Evolutionary conservation across 2,888 invertebrate genomes (phyloP).

Genomic region (Himalopsyche tibetana): DNA sequence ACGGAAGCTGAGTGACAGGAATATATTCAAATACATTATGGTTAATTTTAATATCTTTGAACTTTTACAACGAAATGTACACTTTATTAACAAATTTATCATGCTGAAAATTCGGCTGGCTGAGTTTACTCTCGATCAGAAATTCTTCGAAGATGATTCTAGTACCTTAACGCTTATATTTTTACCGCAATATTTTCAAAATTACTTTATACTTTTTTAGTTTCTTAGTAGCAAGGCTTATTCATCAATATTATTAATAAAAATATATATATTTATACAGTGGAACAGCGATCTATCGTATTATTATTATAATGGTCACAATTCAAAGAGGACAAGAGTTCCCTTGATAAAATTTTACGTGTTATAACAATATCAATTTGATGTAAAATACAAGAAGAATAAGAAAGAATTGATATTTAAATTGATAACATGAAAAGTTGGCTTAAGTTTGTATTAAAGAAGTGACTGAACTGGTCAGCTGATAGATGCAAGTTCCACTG

Average conservation of each 20-base stretch:
- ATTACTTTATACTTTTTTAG: slow-evolving; percentile 11
- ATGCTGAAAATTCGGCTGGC: not conserved
- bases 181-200: slow-evolving; percentile 17
- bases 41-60: slow-evolving; percentile 7
- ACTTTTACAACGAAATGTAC: slow-evolving; percentile 23
- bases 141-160: slow-evolving; percentile 22
- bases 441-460: too few species aligned
- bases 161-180: slow-evolving; percentile 13
- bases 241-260: slow-evolving; percentile 10
- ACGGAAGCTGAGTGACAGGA: not conserved
- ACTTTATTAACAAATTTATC: slow-evolving; percentile 2
- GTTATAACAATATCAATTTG: too few species aligned
- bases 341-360: too few species aligned
- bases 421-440: too few species aligned
- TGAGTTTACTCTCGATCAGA: not conserved
- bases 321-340: too few species aligned
- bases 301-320: not conserved
- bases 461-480: too few species aligned
- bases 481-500: slow-evolving; percentile 17
- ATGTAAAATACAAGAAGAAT: too few species aligned
- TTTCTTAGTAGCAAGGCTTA: slow-evolving; percentile 34
- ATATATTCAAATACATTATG: not conserved
- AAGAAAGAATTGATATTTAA: too few species aligned
- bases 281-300: not conserved
- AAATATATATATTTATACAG: slow-evolving; percentile 17